Base-by-base conservation (phyloP, 2,113 vertebrate species). In the Perca flavescens region DNA sequence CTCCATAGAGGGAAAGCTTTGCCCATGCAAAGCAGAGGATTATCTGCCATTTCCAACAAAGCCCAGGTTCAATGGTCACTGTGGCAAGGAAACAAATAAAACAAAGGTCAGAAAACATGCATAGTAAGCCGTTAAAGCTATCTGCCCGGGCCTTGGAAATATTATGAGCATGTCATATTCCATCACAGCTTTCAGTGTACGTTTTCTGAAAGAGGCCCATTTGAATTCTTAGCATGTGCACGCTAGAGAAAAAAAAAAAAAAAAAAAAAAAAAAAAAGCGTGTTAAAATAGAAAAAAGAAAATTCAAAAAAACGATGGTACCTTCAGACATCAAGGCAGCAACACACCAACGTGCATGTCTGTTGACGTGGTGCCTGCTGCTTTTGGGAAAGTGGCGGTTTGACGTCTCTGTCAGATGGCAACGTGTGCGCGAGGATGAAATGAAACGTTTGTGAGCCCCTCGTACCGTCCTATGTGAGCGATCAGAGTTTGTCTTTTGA, bases 11-110 rank as follows among this genome's bases (percentile, higher is more conserved):
- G 68, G 71, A 72, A 81, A 86, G 83, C 86, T 60, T 67, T 21
- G 84, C 77, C 82, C 92, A 94, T 92, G 91, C 92, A 94, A 91
- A 93, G 89, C 90, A 91, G 93, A 77, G 91, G 87, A 93, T 94
- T 91, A 94, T 91, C 92, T 89, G 89, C 86, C 88, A 81, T 88
- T 90, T 86, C 75, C 78, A 57, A 88, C 86, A 71, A 84, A 75
- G 90, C 54, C 40, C 72, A n/a, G 86, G 92, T 88, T 92, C 93
- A 91, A 66, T 17, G 89, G 91, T 94, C 92, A 87, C 54, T 1
- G 85, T 21, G 84, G 84, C 79, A 56, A 56, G 66, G 83, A 94
- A 94, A 92, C 92, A 94, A 94, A 94, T 92, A 92, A 92, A 94
- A 91, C 83, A 87, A 81, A 89, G 91, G 93, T 93, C 90, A 94